Percentiles rank a stretch among this genome's conserved stretches.
These are phyloP conservation scores for Halictus ligatus DNA, from an alignment of 2,888 invertebrate species.

Conservation along the genomic window DNA sequence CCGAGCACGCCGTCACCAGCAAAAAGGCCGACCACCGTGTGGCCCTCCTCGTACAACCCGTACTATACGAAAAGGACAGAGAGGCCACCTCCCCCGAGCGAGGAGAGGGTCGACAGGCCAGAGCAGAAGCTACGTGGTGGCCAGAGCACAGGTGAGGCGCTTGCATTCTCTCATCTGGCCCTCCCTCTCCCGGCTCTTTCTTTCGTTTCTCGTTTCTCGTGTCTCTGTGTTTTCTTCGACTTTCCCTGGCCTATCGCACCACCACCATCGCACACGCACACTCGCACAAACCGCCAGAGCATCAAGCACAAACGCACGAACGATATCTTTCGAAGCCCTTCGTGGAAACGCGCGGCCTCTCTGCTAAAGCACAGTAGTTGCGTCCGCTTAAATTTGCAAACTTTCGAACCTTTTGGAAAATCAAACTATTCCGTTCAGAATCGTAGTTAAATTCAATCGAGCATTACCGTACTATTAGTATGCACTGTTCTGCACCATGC, in stretches of 20 bases:
- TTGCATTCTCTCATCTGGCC: slow-evolving; percentile 71
- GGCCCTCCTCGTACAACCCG: slow-evolving; percentile 82
- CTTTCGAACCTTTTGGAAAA: no score
- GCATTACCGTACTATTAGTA: slow-evolving; percentile 40
- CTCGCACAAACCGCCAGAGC: not conserved
- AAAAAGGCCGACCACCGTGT: slow-evolving; percentile 80
- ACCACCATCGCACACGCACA: not conserved
- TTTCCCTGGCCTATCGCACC: slow-evolving; percentile 14
- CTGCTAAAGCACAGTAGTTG: not conserved
- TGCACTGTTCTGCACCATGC: slow-evolving; percentile 82
- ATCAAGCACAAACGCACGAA: not conserved
- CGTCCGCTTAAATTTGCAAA: not conserved
- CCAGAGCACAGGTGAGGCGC: slow-evolving; percentile 81
- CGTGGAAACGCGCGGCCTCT: not conserved
- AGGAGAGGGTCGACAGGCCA: slow-evolving; percentile 80
- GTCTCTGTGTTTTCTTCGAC: slow-evolving; percentile 36
- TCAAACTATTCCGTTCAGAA: no score
- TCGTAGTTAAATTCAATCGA: no score
- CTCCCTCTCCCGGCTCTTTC: slow-evolving; percentile 59
- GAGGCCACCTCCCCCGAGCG: slow-evolving; percentile 79
- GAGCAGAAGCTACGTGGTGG: slow-evolving; percentile 80
- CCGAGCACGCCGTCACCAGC: slow-evolving; percentile 81
- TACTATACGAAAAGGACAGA: slow-evolving; percentile 82
- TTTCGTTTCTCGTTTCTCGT: slow-evolving; percentile 36
- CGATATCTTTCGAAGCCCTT: not conserved